Evolutionary conservation across 2,888 invertebrate species (phyloP).

Genomic region (Agonopterix arenella): DNA sequence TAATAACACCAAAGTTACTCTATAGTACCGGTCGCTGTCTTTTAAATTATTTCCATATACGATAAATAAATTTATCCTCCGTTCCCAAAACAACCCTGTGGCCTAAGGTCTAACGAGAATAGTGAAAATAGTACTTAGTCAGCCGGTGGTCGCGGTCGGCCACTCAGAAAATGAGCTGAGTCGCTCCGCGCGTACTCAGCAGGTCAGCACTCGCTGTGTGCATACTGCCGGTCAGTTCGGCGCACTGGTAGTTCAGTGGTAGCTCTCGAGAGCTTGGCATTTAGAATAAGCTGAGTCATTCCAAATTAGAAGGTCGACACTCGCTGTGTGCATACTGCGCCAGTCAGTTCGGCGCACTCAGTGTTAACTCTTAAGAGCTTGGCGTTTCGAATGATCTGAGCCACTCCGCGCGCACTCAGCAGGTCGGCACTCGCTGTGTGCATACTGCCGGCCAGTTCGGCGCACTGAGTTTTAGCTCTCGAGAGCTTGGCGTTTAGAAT

Average conservation of each 20-base stretch:
- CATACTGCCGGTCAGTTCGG: slow-evolving; percentile 13
- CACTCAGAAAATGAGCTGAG: slow-evolving; percentile 53
- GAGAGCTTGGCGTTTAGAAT: too few species aligned
- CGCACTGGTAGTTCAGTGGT: too few species aligned
- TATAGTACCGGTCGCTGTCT: too few species aligned
- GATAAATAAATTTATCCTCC: too few species aligned
- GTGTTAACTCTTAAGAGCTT: too few species aligned
- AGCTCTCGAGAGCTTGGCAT: too few species aligned
- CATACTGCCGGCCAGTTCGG: slow-evolving; percentile 13
- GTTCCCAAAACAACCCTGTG: too few species aligned
- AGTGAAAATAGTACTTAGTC: slow-evolving; percentile 36
- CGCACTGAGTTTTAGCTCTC: too few species aligned
- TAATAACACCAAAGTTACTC: too few species aligned
- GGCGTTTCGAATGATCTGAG: slow-evolving; percentile 40
- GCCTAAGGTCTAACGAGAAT: slow-evolving; percentile 19
- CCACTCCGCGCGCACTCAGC: slow-evolving; percentile 36
- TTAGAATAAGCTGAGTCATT: slow-evolving; percentile 49
- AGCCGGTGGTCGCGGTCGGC: slow-evolving; percentile 33
- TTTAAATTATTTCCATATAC: too few species aligned
- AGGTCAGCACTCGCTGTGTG: slow-evolving; percentile 19
- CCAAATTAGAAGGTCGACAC: slow-evolving; percentile 29
- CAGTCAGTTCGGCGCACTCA: too few species aligned
- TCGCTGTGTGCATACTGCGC: slow-evolving; percentile 18
- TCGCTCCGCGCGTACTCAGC: slow-evolving; percentile 33
- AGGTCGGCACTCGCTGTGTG: slow-evolving; percentile 19